A percentile compares a stretch with the other conserved stretches of the same genome.
Evolutionary conservation across 2,888 invertebrate genomes (phyloP).

Genomic region (Sphaerophoria rueppellii): DNA sequence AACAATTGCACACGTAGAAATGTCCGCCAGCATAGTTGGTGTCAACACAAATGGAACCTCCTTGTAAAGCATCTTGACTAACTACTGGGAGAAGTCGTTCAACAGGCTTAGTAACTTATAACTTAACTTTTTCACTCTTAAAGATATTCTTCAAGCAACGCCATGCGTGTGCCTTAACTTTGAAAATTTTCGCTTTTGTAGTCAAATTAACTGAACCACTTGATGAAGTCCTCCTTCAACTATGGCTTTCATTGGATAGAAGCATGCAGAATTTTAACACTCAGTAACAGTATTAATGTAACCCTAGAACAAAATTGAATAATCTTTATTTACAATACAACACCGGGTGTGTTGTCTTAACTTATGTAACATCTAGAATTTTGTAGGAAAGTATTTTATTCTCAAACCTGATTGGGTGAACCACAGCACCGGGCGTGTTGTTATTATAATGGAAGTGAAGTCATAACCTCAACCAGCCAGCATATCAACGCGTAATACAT

Average conservation of each 20-base stretch:
- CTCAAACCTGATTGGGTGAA: neutral
- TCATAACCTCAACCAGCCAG: neutral
- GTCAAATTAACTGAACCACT: conserved; percentile 10
- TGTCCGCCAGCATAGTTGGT: neutral
- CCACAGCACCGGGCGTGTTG: conserved; percentile 13
- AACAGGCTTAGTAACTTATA: conserved; percentile 1
- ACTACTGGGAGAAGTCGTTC: neutral
- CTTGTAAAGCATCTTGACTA: neutral
- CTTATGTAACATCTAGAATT: neutral
- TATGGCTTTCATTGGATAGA: neutral
- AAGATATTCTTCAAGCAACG: conserved; percentile 36
- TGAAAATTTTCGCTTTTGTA: conserved; percentile 54
- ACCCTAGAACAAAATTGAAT: neutral
- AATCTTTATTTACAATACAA: conserved; percentile 2
- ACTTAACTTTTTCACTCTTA: neutral
- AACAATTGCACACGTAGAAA: neutral
- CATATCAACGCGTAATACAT: neutral
- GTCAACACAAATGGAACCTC: neutral
- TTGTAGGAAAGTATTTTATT: neutral
- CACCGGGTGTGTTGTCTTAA: conserved; percentile 29
- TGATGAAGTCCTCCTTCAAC: neutral
- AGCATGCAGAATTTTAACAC: neutral
- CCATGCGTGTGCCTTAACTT: conserved; percentile 53
- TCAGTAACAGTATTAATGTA: conserved; percentile 5
- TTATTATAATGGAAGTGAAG: neutral